A percentile compares a stretch with the other conserved stretches of the same genome.
Evolutionary conservation across 2,888 invertebrate genomes (phyloP).

Genomic region (Pediacus dermestoides): DNA sequence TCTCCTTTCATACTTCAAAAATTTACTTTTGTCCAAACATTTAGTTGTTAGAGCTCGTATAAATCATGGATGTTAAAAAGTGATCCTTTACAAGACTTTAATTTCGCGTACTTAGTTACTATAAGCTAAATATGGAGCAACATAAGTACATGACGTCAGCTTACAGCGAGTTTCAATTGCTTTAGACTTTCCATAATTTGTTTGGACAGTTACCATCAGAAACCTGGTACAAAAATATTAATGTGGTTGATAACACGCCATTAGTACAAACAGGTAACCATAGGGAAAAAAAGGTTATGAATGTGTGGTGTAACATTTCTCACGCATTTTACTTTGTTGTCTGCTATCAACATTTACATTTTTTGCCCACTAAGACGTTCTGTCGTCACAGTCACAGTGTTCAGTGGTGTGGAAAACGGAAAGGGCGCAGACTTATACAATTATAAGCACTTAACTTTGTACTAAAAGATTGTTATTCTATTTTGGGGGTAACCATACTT

Average conservation of each 20-base stretch:
- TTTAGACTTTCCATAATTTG: no score
- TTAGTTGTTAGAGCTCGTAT: no score
- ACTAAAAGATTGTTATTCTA: slow-evolving; percentile 11
- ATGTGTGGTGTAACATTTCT: slow-evolving; percentile 10
- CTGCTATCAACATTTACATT: slow-evolving; percentile 14
- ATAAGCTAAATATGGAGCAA: no score
- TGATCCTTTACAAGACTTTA: no score
- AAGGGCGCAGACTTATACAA: slow-evolving; percentile 29
- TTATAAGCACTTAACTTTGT: slow-evolving; percentile 36
- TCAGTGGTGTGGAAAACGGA: slow-evolving; percentile 27
- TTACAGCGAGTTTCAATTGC: no score
- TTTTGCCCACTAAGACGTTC: slow-evolving; percentile 20
- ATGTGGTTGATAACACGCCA: slow-evolving; percentile 2
- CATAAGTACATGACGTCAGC: no score
- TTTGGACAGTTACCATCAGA: no score
- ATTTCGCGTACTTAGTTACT: no score
- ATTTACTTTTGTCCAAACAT: no score
- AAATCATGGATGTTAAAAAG: no score
- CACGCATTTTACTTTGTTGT: slow-evolving; percentile 14
- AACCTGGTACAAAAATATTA: no score
- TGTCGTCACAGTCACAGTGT: slow-evolving; percentile 15
- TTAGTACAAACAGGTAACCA: neutral
- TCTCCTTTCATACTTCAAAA: no score
- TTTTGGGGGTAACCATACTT: slow-evolving; percentile 7
- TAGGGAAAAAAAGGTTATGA: slow-evolving; percentile 1